Base-by-base conservation (phyloP, 2,113 vertebrate genomes). In the Thinocorus orbignyianus region DNA sequence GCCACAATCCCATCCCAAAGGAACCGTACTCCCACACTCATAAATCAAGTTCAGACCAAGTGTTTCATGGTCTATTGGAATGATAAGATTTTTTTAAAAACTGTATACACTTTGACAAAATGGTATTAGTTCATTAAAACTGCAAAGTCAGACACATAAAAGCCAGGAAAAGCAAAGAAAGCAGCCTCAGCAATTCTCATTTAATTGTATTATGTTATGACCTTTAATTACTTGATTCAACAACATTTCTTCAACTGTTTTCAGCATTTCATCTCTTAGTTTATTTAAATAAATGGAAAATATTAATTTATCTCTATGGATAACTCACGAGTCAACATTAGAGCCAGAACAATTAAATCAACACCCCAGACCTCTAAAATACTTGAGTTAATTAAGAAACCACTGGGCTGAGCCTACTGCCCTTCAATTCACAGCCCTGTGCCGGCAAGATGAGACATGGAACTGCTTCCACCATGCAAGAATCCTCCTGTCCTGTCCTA, bases 221-320 rank as follows among this genome's bases (percentile, higher is more conserved):
- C 65, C 69, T 92, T 78, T 81, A 88, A 74, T 84, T 62, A 62
- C 42, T 88, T 58, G 25, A 91, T 92, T 70, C 52, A 73, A 73
- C 82, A 80, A 15, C 30, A 73, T 19, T 62, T 66, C 31, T 65
- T 73, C 31, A 13, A 41, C 51, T 54, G 28, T 70, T 93, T 86
- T 70, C 3, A 77, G n/a, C n/a, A 65, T 62, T 86, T 70, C 20
- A 83, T 54, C 60, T 65, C 57, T 60, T 39, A n/a, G 41, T 72
- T 42, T 41, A 70, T 5, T 90, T 22, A 68, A 94, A 66, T n/a
- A 94, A 86, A 73, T 26, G 17, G 31, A 30, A 88, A 92, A 86
- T 24, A 31, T 15, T 46, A 30, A 83, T 28, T 81, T 76, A 35
- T 81, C n/a, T 60, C 58, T n/a, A 2, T 2, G 10, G 10, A 31